Evolutionary conservation across 1,140 invertebrate species (phyloP).

Genomic region (Charaxes varanes): DNA sequence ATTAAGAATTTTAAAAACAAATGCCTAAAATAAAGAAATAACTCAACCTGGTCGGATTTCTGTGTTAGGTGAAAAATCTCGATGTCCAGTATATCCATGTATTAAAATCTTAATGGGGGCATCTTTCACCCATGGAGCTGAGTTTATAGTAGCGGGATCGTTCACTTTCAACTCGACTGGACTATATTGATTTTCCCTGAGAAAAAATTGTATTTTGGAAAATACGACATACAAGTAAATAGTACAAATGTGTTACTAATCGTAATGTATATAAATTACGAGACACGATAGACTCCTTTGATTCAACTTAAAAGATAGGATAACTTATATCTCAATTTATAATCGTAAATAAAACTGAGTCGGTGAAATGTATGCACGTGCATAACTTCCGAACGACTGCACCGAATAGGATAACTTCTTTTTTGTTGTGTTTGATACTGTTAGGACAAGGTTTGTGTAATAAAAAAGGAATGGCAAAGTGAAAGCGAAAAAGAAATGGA

Average conservation of each 20-base stretch:
- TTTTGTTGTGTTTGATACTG: too few species aligned
- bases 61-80: constrained; percentile 75
- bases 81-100: constrained; percentile 76
- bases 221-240: constrained; percentile 9
- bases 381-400: too few species aligned
- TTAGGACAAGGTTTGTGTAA: too few species aligned
- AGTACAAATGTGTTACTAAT: not conserved
- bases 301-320: too few species aligned
- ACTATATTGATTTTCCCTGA: constrained; percentile 57
- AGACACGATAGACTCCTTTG: too few species aligned
- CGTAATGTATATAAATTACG: not conserved
- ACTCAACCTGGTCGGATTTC: constrained; percentile 75
- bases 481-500: too few species aligned
- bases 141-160: constrained; percentile 49
- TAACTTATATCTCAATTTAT: too few species aligned
- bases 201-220: constrained; percentile 4
- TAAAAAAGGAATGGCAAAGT: too few species aligned
- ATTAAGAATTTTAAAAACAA: too few species aligned
- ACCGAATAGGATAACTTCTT: too few species aligned
- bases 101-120: constrained; percentile 69
- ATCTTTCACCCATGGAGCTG: constrained; percentile 58
- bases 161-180: constrained; percentile 60
- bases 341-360: too few species aligned
- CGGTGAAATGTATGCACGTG: too few species aligned
- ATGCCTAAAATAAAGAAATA: not conserved